phyloP scores from a whole-genome alignment of 2,888 invertebrate genomes.

The Dioctria rufipes region DNA sequence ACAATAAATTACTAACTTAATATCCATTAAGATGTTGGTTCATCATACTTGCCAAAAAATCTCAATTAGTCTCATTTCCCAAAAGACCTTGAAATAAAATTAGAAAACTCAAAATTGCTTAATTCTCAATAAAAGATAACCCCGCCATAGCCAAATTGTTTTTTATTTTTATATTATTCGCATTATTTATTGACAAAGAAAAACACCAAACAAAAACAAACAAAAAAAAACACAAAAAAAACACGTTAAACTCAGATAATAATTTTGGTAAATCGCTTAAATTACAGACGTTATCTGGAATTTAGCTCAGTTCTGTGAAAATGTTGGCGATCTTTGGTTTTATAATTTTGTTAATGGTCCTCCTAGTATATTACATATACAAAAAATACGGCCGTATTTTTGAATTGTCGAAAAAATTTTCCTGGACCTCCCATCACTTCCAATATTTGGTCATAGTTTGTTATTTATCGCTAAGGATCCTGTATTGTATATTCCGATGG shows the following conservation, averaged over 20 bases:
- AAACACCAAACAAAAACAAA: too few relatives aligned
- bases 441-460: not conserved
- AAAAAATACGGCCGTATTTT: not conserved
- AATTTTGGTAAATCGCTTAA: not conserved
- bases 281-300: not conserved
- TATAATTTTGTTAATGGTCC: constrained; percentile 1
- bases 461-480: not conserved
- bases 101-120: too few relatives aligned
- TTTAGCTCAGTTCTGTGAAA: not conserved
- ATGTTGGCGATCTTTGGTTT: not conserved
- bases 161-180: too few relatives aligned
- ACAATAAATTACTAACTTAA: too few relatives aligned
- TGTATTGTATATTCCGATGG: constrained; percentile 64
- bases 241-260: not conserved
- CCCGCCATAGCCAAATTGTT: too few relatives aligned
- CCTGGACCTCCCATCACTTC: constrained; percentile 67
- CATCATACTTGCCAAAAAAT: too few relatives aligned
- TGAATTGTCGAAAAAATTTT: not conserved
- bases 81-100: too few relatives aligned
- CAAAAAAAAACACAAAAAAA: not conserved
- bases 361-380: not conserved
- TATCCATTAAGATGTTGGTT: too few relatives aligned
- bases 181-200: too few relatives aligned
- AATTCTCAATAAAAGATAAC: too few relatives aligned
- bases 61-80: too few relatives aligned